phyloP scores from a whole-genome alignment of 1,140 invertebrate species.

The Bombus superbus region DNA sequence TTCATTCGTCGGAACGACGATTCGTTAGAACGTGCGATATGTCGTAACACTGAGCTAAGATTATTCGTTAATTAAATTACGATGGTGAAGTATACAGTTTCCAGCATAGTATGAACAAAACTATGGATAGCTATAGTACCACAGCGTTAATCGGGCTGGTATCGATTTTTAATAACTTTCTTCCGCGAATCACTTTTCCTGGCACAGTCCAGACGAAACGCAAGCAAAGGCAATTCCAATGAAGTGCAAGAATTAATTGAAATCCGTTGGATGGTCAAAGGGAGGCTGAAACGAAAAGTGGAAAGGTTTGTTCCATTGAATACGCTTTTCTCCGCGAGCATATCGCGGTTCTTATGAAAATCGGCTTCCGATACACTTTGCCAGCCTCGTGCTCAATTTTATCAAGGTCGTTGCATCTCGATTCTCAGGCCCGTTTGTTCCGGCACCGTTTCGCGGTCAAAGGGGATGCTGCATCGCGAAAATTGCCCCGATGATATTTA shows the following conservation, averaged over 20 bases:
- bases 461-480: background rate
- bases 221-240: background rate
- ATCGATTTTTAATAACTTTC: background rate
- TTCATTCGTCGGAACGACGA: too few relatives aligned
- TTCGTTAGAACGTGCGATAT: background rate
- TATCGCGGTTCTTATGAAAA: conserved; percentile 10
- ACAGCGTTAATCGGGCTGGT: background rate
- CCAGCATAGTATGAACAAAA: background rate
- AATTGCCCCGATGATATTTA: background rate
- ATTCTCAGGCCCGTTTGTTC: background rate
- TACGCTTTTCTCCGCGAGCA: background rate
- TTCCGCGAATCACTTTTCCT: background rate
- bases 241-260: background rate
- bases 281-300: background rate
- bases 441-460: background rate
- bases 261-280: too few relatives aligned
- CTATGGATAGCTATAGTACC: background rate
- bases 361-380: conserved; percentile 6
- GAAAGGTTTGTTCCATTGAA: background rate
- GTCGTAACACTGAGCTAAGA: background rate
- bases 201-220: background rate
- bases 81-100: background rate
- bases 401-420: background rate
- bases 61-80: background rate
- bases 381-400: conserved; percentile 8